Conservation (phyloP, 2,888 invertebrate genomes). For the Philereme transversata region DNA sequence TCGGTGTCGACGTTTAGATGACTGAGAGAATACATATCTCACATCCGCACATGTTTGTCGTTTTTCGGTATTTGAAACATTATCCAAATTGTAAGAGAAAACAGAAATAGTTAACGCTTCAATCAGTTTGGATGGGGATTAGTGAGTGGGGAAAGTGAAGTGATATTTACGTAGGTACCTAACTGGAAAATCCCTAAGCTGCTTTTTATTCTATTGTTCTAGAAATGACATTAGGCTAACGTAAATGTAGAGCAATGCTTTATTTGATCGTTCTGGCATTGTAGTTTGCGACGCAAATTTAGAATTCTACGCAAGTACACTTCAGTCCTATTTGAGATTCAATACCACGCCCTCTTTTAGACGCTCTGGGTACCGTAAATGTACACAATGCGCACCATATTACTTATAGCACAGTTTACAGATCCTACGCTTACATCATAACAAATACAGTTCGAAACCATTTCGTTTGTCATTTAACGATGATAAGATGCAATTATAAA, state of each 20-base stretch:
- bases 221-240: no score
- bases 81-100: conserved; percentile 13
- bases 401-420: no score
- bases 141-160: not conserved
- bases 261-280: not conserved
- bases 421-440: no score
- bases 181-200: no score
- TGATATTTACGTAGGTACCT: no score
- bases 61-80: conserved; percentile 15
- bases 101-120: conserved; percentile 12
- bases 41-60: conserved; percentile 2
- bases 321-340: conserved; percentile 22
- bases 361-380: not conserved
- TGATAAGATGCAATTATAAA: no score
- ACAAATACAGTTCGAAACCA: no score
- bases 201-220: no score
- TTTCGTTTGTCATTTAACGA: no score
- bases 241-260: no score
- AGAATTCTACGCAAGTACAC: conserved; percentile 24
- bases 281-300: conserved; percentile 10
- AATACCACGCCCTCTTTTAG: conserved; percentile 7
- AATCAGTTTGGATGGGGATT: conserved; percentile 1
- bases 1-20: conserved; percentile 14
- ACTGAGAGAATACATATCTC: conserved; percentile 22
- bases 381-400: not conserved